Evolutionary conservation across 2,888 invertebrate species (phyloP).

Genomic region (Candidula unifasciata): DNA sequence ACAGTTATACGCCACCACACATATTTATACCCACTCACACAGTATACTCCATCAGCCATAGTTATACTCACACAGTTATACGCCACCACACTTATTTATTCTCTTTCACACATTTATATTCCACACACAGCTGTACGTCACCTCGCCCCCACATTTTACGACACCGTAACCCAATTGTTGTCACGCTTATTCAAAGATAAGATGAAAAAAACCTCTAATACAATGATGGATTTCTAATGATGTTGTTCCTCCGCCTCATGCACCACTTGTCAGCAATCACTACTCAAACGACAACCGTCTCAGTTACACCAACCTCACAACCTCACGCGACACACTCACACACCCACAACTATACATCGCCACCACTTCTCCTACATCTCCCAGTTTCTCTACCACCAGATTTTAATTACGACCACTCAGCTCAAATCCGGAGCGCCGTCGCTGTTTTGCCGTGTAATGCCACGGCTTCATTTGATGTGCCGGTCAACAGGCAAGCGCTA

Average conservation of each 20-base stretch:
- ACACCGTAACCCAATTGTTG: background rate
- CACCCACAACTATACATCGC: background rate
- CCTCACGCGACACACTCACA: constrained; percentile 16
- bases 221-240: constrained; percentile 33
- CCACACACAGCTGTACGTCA: too few relatives aligned
- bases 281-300: background rate
- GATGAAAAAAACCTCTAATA: background rate
- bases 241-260: constrained; percentile 15
- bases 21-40: too few relatives aligned
- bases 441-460: constrained; percentile 21
- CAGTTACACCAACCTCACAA: background rate
- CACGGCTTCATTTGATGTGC: constrained; percentile 35
- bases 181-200: constrained; percentile 3
- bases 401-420: constrained; percentile 43
- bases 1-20: too few relatives aligned
- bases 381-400: background rate
- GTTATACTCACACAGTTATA: too few relatives aligned
- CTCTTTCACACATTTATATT: too few relatives aligned
- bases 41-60: too few relatives aligned
- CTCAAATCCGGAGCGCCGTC: constrained; percentile 12
- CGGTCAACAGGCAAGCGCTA: constrained; percentile 21
- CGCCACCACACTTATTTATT: too few relatives aligned
- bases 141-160: background rate
- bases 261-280: background rate
- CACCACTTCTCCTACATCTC: background rate